phyloP scores from a whole-genome alignment of 2,888 invertebrate genomes.

The Epirrita christyi region DNA sequence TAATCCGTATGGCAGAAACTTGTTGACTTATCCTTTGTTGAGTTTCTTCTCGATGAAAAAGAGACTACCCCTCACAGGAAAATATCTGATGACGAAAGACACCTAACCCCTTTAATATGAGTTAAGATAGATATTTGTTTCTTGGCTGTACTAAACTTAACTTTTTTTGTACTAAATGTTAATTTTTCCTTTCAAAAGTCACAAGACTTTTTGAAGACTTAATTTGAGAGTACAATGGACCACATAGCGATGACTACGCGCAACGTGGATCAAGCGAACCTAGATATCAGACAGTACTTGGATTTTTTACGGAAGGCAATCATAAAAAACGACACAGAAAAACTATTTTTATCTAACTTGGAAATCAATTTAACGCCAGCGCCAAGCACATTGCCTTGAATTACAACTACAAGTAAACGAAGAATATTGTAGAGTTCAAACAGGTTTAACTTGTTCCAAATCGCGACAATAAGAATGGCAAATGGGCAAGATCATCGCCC shows the following conservation, averaged over 20 bases:
- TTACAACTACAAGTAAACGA: conserved; percentile 21
- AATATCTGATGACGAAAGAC: no score
- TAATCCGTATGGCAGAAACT: no score
- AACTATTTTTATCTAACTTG: conserved; percentile 37
- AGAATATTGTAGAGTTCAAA: conserved; percentile 30
- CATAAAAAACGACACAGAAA: conserved; percentile 36
- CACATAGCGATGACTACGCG: conserved; percentile 34
- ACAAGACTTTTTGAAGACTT: neutral
- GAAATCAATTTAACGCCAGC: conserved; percentile 37
- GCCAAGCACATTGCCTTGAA: neutral
- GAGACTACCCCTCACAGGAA: no score
- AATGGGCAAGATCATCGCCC: conserved; percentile 50
- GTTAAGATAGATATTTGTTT: no score
- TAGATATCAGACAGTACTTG: conserved; percentile 26
- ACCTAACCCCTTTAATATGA: no score
- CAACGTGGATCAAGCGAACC: conserved; percentile 32
- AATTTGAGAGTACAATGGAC: conserved; percentile 27
- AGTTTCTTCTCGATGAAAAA: no score
- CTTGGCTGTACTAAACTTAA: neutral
- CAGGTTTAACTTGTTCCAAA: conserved; percentile 50
- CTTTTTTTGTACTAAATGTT: neutral
- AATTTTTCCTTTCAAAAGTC: neutral
- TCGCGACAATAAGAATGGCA: conserved; percentile 51
- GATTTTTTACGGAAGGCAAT: conserved; percentile 32
- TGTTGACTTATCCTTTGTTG: no score